phyloP scores from a whole-genome alignment of 1,140 invertebrate genomes.

The Akabosia matsudoensis region DNA sequence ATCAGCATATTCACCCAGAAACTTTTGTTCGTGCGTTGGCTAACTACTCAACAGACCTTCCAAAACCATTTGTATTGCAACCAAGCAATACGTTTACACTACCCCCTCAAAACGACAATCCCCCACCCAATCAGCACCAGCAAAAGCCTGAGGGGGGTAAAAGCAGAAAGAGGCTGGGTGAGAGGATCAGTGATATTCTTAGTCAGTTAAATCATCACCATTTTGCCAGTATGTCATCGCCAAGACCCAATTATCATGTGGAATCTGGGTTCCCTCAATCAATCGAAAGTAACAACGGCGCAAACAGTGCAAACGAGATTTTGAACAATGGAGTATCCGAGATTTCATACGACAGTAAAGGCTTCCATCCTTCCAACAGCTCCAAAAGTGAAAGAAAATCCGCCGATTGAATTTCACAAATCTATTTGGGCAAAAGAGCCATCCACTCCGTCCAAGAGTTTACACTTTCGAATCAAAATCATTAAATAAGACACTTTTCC shows the following conservation, averaged over 20 bases:
- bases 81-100: neutral
- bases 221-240: neutral
- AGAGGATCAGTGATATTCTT: conserved; percentile 4
- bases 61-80: conserved; percentile 10
- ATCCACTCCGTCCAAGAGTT: neutral
- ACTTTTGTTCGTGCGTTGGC: neutral
- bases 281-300: neutral
- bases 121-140: neutral
- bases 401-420: conserved; percentile 14
- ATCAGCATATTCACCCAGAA: neutral
- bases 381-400: neutral
- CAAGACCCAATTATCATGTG: neutral
- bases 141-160: neutral
- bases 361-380: neutral
- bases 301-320: conserved; percentile 2
- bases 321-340: neutral
- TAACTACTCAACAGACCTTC: neutral
- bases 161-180: neutral
- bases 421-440: conserved; percentile 7
- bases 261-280: neutral
- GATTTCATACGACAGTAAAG: neutral
- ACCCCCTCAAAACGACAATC: neutral
- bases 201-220: conserved; percentile 5
- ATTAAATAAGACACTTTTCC: no score
- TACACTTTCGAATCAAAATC: conserved; percentile 16